Evolutionary conservation across 1,140 invertebrate species (phyloP).

Genomic region (Ericerus pela): DNA sequence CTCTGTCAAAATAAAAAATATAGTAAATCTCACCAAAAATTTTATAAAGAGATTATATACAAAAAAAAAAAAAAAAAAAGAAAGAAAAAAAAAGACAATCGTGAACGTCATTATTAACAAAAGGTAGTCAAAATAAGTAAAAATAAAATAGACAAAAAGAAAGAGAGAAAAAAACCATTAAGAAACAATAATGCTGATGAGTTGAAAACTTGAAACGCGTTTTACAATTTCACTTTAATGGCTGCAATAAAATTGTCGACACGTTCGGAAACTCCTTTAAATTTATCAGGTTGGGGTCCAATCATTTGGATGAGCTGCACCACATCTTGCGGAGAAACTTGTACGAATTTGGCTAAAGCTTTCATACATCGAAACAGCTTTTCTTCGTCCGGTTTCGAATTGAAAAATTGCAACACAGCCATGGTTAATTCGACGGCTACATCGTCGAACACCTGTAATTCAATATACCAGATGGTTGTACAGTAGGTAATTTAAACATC

Average conservation of each 20-base stretch:
- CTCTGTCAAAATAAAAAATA: too few relatives aligned
- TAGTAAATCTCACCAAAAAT: too few relatives aligned
- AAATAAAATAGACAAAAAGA: too few relatives aligned
- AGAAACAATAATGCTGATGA: too few relatives aligned
- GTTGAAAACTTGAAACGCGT: too few relatives aligned
- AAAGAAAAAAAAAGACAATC: too few relatives aligned
- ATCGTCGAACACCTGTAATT: constrained; percentile 72
- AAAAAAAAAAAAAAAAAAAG: too few relatives aligned
- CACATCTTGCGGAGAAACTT: constrained; percentile 64
- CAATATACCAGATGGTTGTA: not conserved
- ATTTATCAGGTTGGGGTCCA: constrained; percentile 69
- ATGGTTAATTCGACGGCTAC: constrained; percentile 80
- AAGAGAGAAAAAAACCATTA: too few relatives aligned
- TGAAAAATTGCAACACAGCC: constrained; percentile 81
- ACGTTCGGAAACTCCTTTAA: constrained; percentile 60
- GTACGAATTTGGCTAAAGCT: constrained; percentile 61
- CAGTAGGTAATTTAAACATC: not conserved
- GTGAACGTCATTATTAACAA: too few relatives aligned
- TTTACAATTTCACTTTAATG: constrained; percentile 16
- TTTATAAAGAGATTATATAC: too few relatives aligned
- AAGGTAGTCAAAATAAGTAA: too few relatives aligned
- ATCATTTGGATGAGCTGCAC: constrained; percentile 81
- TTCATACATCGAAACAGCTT: constrained; percentile 61
- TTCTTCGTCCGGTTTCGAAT: constrained; percentile 60
- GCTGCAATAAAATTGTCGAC: constrained; percentile 55